Conservation (phyloP, 2,113 vertebrate species). For the Ovis canadensis region DNA sequence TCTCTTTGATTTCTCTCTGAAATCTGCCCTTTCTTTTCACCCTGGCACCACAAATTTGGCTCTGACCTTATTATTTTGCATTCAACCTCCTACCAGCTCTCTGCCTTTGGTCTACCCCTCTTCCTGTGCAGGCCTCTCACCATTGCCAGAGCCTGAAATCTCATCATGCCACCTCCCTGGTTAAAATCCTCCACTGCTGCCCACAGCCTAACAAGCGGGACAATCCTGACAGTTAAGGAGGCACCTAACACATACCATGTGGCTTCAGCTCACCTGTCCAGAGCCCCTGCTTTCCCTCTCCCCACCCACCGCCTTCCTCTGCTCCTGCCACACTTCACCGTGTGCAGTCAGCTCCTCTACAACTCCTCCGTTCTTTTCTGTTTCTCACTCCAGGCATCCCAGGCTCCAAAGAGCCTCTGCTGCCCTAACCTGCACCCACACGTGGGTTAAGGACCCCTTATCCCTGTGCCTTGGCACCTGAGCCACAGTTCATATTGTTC, state of each 20-base stretch:
- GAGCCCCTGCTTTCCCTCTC: not conserved
- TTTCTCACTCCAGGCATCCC: not conserved
- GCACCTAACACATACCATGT: not conserved
- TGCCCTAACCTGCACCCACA: not conserved
- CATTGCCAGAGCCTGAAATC: not conserved
- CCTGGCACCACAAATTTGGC: not conserved
- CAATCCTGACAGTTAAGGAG: not conserved
- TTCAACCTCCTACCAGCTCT: not conserved
- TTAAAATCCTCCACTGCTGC: not conserved
- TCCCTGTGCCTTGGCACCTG: not conserved
- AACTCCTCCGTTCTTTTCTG: not conserved
- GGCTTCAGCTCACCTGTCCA: not conserved
- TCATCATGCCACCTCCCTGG: not conserved
- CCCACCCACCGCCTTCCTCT: not conserved
- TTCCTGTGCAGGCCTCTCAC: not conserved
- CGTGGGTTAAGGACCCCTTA: not conserved
- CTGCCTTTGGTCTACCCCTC: not conserved
- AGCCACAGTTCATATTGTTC: not conserved
- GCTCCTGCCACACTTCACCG: too few relatives aligned
- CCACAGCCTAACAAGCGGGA: not conserved
- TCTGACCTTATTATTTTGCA: not conserved
- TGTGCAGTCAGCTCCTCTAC: not conserved
- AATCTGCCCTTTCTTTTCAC: not conserved
- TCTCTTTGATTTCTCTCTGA: not conserved
- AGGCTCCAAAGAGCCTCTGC: not conserved